Evolutionary conservation across 2,797 vertebrate genomes (phyloP).

Genomic region (Takifugu ocellatus): DNA sequence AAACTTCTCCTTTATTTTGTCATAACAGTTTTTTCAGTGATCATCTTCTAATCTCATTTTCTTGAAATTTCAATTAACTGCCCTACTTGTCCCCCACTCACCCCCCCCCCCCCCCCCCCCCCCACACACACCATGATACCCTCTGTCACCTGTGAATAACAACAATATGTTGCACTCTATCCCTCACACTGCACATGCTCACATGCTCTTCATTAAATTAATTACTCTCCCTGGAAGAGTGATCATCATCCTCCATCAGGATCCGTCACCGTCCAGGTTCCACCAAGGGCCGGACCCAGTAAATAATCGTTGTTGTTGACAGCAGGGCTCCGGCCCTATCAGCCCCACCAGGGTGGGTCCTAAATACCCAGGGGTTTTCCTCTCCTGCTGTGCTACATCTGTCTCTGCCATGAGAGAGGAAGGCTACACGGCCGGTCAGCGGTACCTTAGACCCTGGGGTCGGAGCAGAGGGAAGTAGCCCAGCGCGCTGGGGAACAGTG

Average conservation of each 20-base stretch:
- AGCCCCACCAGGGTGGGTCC: conserved; percentile 63
- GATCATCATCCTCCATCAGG: conserved; percentile 87
- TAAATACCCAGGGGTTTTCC: conserved; percentile 71
- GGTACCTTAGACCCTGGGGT: conserved; percentile 24
- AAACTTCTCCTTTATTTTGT: neutral
- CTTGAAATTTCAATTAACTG: conserved; percentile 12
- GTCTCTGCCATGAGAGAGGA: conserved; percentile 75
- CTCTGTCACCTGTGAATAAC: conserved; percentile 80
- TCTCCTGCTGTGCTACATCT: conserved; percentile 73
- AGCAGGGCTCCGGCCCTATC: conserved; percentile 57
- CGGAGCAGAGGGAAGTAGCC: conserved; percentile 10
- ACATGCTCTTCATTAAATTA: conserved; percentile 88
- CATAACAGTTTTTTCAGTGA: neutral
- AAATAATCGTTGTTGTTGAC: conserved; percentile 66
- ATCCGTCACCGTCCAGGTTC: conserved; percentile 82
- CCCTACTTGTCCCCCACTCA: conserved; percentile 21
- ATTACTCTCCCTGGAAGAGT: conserved; percentile 94
- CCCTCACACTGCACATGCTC: conserved; percentile 78
- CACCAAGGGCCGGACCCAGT: conserved; percentile 73
- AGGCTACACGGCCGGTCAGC: conserved; percentile 16
- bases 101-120: conserved; percentile 38
- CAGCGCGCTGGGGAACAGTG: conserved; percentile 14
- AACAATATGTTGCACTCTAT: conserved; percentile 61
- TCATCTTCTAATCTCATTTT: neutral
- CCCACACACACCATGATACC: too few relatives aligned